Base-by-base conservation (phyloP, 1,140 invertebrate genomes). In the Scaptodrosophila lebanonensis region DNA sequence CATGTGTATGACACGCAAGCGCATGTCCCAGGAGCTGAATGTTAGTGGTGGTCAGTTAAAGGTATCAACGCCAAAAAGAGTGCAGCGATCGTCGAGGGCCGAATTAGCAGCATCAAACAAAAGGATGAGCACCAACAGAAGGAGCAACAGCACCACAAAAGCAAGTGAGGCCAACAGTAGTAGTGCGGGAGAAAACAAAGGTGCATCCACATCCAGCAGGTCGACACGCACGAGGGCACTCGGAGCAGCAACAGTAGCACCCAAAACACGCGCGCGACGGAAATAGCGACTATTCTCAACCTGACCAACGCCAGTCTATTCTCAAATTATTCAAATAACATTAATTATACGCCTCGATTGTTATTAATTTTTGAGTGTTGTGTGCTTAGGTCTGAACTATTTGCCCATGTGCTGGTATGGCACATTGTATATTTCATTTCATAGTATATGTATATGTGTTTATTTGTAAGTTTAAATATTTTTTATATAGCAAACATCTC, bases 1-100 rank as follows among this genome's bases (percentile, higher is more conserved):
- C 13, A 64, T 53, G 54, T 44, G 64, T 33, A 69, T 84, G 44
- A 79, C 82, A 29, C 63, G 82, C 0, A 85, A 85, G 13, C 54
- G 82, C 1, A 30, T 76, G 57, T 82, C 73, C 2, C 54, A 65
- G 3, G 79, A 84, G 32, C 33, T 79, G 32, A 79, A 70, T 29
- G 40, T 72, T 22, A 79, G 58, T 27, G 73, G 60, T n/a, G 54
- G 48, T 1, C 50, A 77, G 11, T 35, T 39, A 1, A 76, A 61
- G 12, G 12, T 49, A 20, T 52, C 73, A 12, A 79, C 72, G 2
- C 73, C 72, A 1, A 77, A 77, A 59, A 67, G 72, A 1, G n/a
- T 65, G 20, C 66, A 29, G 17, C 32, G 29, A 27, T 9, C 9
- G 8, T 22, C 32, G 15, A 45, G 11, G 25, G 33, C 29, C 22